Evolutionary conservation across 37 sponge, comb jelly and placozoan species (phyloP), one percentile per base, ranked within the genome.

Genomic region (Hexactinellida sp.): DNA sequence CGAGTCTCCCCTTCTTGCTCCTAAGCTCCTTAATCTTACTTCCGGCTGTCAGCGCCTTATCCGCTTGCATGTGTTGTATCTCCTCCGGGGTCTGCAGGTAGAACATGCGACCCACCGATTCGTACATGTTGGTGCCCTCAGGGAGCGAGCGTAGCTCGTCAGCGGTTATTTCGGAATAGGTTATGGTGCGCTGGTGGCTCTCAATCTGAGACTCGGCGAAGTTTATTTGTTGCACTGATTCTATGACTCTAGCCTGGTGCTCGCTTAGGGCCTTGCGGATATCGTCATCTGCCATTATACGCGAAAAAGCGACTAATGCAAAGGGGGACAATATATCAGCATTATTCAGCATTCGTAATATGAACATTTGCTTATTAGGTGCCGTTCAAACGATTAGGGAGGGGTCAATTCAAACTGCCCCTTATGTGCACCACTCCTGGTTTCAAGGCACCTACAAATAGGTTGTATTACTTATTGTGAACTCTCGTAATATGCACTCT

Each of bases 161-260:
- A 5, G 38, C 21, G 41, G 86, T 85, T 38, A 85, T 23, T 21
- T 36, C 23, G 5, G 86, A 36, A 38, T 41, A 41, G n/a, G 47
- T 85, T 7, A 85, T 24, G 24, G 28, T 9, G 21, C 86, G 71
- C 35, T 85, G 38, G 21, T 76, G 86, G 5, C 9, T 36, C 24
- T 85, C 86, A 13, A 85, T 85, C 41, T 85, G 54, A 30, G 86
- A 38, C 9, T 85, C 86, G n/a, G 83, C 24, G 9, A 85, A 24
- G 38, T 41, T 38, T 24, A 85, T 55, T 76, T 41, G 7, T 28
- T 85, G 86, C 10, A 36, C 55, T 7, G 86, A 39, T 24, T 85
- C 86, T 36, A 85, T 24, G 9, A 85, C 54, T 85, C 82, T 85
- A 16, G 24, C 3, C 21, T 85, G 86, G 23, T 39, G 86, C 24